Base-by-base conservation (phyloP, 2,888 invertebrate genomes). In the Spodoptera littoralis region DNA sequence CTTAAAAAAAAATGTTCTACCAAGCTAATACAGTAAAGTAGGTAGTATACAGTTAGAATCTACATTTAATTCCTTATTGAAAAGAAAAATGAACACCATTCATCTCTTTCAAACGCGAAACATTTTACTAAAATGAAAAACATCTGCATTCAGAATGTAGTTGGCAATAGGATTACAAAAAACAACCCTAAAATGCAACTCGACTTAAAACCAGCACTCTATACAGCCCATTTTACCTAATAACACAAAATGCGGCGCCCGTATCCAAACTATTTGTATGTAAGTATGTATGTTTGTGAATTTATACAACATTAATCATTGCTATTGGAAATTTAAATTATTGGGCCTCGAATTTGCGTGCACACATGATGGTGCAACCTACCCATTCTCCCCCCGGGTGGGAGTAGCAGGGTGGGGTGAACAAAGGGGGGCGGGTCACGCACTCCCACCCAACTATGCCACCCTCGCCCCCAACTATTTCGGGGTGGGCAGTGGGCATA, bases 321-420 rank as follows among this genome's bases (percentile, higher is more conserved):
- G 86, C 87, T 85, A 90, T 92, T 90, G 87, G 88, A 92, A 94
- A 94, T 93, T 94, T 94, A 93, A 93, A 94, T 93, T 92, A 94
- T 94, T 90, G 92, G 88, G 87, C 90, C 86, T 85, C 78, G 90
- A 92, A 91, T 91, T 92, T 92, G 92, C 92, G 93, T 92, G 92
- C 93, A 93, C 90, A 92, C 92, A 92, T 86, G 92, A 85, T 85
- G 87, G 86, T 91, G 91, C 91, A 88, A 65, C 76, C 81, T 79
- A 83, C 46, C 66, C 84, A 27, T 27, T 27, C 64, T 56, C 46
- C 60, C 57, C 66, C 64, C 67, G 79, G 73, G 73, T 70, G 66
- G 63, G 67, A 62, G 70, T 9, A 5, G 1, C 36, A 62, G 79
- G 81, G 54, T 63, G 53, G 73, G 72, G 76, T 72, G 79, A 81